Percentiles rank a stretch among this genome's conserved stretches.
Conservation (phyloP, 2,888 invertebrate genomes). For the Tiliacea citrago region DNA sequence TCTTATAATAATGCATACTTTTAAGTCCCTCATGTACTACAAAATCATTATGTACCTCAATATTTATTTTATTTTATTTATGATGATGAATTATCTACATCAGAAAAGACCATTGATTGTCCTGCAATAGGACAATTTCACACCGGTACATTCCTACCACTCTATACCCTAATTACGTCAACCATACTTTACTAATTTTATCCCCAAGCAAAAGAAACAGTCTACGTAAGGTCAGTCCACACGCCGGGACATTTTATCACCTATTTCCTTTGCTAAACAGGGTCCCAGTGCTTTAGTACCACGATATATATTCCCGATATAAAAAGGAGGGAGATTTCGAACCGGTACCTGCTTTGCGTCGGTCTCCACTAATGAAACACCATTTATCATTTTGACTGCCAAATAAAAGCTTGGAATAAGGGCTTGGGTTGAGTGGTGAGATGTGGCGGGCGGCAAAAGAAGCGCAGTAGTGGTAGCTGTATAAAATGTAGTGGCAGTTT, state of each 20-base stretch:
- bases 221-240: constrained; percentile 19
- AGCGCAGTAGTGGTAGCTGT: neutral
- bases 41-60: too few species aligned
- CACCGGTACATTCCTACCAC: neutral
- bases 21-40: too few species aligned
- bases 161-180: constrained; percentile 9
- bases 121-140: neutral
- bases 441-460: constrained; percentile 26
- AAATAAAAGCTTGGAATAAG: constrained; percentile 83
- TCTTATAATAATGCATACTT: too few species aligned
- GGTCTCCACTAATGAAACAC: constrained; percentile 85
- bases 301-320: constrained; percentile 70
- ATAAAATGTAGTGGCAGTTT: too few species aligned
- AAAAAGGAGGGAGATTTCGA: constrained; percentile 80
- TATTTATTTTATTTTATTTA: too few species aligned
- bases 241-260: constrained; percentile 47
- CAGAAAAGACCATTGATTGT: neutral
- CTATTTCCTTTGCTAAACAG: constrained; percentile 52
- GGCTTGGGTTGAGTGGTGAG: constrained; percentile 34
- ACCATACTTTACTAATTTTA: constrained; percentile 20
- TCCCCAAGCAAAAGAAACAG: constrained; percentile 14
- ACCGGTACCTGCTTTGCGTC: constrained; percentile 75
- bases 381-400: constrained; percentile 87
- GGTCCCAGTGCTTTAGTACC: constrained; percentile 46
- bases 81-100: too few species aligned